These are phyloP conservation scores for Carassius gibelio DNA, from an alignment of 2,113 vertebrate species.

Conservation along the genomic window DNA sequence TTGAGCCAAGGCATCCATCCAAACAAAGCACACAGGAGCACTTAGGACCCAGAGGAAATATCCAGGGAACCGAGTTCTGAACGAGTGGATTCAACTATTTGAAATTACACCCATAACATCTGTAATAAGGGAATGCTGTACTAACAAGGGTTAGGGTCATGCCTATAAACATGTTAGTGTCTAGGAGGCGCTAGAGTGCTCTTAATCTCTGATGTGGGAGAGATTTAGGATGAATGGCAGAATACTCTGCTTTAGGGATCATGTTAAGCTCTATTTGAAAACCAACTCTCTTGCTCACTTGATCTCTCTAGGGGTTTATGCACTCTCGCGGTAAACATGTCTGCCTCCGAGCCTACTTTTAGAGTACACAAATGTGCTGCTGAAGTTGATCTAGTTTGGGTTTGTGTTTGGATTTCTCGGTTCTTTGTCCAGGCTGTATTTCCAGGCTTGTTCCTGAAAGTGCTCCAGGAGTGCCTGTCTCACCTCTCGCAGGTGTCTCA, in stretches of 20 bases:
- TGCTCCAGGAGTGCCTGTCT: constrained; percentile 30
- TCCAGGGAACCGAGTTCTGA: neutral
- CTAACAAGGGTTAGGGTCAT: neutral
- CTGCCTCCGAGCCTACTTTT: neutral
- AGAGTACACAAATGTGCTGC: neutral
- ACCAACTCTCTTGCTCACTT: constrained; percentile 10
- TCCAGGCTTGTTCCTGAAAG: constrained; percentile 56
- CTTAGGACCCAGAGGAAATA: constrained; percentile 56
- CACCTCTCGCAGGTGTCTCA: constrained; percentile 37
- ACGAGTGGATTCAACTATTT: constrained; percentile 3
- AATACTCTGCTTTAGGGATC: constrained; percentile 16
- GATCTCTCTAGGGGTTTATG: neutral
- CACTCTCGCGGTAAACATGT: neutral
- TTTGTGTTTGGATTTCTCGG: neutral
- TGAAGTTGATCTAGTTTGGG: neutral
- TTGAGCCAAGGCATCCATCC: constrained; percentile 11
- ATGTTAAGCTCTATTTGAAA: constrained; percentile 23
- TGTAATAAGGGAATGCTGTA: neutral
- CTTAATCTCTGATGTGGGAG: neutral
- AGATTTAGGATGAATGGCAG: neutral
- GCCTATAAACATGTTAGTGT: constrained; percentile 4
- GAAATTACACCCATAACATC: neutral
- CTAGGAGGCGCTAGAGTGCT: constrained; percentile 30
- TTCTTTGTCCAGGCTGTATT: constrained; percentile 20
- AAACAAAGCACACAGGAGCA: constrained; percentile 38